phyloP scores from a whole-genome alignment of 2,888 invertebrate genomes.

The Cerceris rybyensis region DNA sequence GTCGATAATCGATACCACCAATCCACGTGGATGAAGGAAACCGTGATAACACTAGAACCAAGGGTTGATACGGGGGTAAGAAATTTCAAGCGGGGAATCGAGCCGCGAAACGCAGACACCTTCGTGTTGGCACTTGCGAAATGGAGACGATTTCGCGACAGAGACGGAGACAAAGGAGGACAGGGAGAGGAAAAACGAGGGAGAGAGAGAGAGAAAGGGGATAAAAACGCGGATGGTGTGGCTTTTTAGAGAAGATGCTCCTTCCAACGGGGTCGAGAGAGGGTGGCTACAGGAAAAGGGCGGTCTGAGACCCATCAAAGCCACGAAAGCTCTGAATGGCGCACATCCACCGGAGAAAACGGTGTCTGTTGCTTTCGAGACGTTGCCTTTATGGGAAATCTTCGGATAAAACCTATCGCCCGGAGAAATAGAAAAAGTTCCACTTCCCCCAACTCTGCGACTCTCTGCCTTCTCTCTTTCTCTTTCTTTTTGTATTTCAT shows the following conservation, averaged over 20 bases:
- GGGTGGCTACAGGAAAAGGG: slow-evolving; percentile 74
- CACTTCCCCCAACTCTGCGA: not conserved
- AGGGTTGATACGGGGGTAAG: not conserved
- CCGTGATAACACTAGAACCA: not conserved
- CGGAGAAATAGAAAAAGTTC: slow-evolving; percentile 27
- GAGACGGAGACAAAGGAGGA: slow-evolving; percentile 3
- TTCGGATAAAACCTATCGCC: slow-evolving; percentile 50
- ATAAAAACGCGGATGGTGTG: slow-evolving; percentile 68
- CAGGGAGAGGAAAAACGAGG: not conserved
- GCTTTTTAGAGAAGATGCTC: slow-evolving; percentile 68
- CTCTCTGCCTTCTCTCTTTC: not conserved
- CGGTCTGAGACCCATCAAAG: slow-evolving; percentile 76
- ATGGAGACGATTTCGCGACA: slow-evolving; percentile 42
- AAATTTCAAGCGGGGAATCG: slow-evolving; percentile 22
- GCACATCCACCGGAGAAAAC: slow-evolving; percentile 52
- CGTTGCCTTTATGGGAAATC: slow-evolving; percentile 59
- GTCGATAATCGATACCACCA: slow-evolving; percentile 43
- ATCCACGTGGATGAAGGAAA: not conserved
- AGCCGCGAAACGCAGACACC: slow-evolving; percentile 41
- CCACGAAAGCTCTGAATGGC: slow-evolving; percentile 72
- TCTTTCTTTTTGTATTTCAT: not conserved
- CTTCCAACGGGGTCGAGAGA: slow-evolving; percentile 61
- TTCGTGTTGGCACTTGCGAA: slow-evolving; percentile 32
- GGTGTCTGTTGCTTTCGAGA: slow-evolving; percentile 69
- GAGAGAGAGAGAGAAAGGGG: slow-evolving; percentile 22